phyloP scores from a whole-genome alignment of 2,113 vertebrate genomes.

The Erythrolamprus reginae region DNA sequence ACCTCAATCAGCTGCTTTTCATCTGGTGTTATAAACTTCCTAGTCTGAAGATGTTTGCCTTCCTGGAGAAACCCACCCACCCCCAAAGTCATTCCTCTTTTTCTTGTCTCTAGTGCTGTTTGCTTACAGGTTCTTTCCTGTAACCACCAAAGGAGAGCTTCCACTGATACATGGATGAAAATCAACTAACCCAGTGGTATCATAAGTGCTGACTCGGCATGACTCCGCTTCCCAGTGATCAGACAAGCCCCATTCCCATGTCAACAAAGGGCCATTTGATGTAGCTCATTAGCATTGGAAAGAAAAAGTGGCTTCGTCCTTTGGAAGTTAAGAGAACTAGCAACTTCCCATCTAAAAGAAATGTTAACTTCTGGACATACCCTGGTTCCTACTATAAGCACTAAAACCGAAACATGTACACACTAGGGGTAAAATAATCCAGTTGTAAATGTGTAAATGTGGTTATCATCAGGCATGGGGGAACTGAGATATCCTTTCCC shows the following conservation, averaged over 20 bases:
- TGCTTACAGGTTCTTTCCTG: background rate
- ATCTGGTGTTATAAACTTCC: constrained; percentile 18
- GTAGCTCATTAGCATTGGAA: constrained; percentile 12
- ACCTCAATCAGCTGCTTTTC: constrained; percentile 18
- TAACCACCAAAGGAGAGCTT: background rate
- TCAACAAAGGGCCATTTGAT: constrained; percentile 21
- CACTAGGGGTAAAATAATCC: background rate
- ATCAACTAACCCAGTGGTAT: constrained; percentile 8
- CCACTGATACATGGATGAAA: background rate
- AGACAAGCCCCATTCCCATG: constrained; percentile 6
- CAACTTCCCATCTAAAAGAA: background rate
- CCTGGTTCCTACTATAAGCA: background rate
- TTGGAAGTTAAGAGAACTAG: constrained; percentile 6
- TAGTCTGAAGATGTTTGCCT: constrained; percentile 26
- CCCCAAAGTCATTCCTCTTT: background rate
- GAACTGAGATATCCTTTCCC: no score
- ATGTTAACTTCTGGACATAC: background rate
- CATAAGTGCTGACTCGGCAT: background rate
- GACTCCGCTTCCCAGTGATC: constrained; percentile 16
- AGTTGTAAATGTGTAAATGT: background rate
- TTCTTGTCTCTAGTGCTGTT: constrained; percentile 6
- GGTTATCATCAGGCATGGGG: background rate
- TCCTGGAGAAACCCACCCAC: constrained; percentile 11
- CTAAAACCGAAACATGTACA: background rate
- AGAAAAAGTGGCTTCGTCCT: constrained; percentile 5